Conservation (phyloP, 2,797 vertebrate genomes). For the Epinephelus malabaricus region DNA sequence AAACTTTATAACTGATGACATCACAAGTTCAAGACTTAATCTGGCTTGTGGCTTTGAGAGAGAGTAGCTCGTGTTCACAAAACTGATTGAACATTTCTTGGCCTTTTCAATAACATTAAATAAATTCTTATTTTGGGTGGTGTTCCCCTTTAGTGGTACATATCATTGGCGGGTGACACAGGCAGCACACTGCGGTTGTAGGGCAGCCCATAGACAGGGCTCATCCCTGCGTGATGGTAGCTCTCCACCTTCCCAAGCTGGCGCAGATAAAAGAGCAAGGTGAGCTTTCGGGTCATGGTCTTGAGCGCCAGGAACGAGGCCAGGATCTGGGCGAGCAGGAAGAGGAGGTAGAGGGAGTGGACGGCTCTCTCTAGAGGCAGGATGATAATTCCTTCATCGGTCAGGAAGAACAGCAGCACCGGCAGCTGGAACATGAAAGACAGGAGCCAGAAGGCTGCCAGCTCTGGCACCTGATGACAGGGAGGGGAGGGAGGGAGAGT, state of each 20-base stretch:
- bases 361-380: conserved; percentile 87
- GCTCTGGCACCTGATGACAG: conserved; percentile 88
- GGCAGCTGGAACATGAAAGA: conserved; percentile 91
- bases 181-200: conserved; percentile 77
- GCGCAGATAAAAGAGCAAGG: conserved; percentile 86
- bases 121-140: too few species aligned
- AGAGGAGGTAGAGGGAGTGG: conserved; percentile 86
- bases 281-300: conserved; percentile 88
- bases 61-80: too few species aligned
- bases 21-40: too few species aligned
- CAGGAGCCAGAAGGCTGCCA: conserved; percentile 91
- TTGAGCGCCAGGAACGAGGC: conserved; percentile 85
- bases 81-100: too few species aligned
- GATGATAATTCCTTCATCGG: conserved; percentile 82
- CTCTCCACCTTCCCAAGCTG: conserved; percentile 78
- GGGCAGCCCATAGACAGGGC: conserved; percentile 64
- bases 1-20: too few species aligned
- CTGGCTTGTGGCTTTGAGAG: too few species aligned
- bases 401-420: conserved; percentile 91
- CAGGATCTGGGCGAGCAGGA: conserved; percentile 83
- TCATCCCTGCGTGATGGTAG: conserved; percentile 59
- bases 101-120: too few species aligned
- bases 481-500: conserved; percentile 4
- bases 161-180: conserved; percentile 57
- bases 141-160: conserved; percentile 41